Conservation (phyloP, 2,888 invertebrate species). For the Arctia plantaginis region DNA sequence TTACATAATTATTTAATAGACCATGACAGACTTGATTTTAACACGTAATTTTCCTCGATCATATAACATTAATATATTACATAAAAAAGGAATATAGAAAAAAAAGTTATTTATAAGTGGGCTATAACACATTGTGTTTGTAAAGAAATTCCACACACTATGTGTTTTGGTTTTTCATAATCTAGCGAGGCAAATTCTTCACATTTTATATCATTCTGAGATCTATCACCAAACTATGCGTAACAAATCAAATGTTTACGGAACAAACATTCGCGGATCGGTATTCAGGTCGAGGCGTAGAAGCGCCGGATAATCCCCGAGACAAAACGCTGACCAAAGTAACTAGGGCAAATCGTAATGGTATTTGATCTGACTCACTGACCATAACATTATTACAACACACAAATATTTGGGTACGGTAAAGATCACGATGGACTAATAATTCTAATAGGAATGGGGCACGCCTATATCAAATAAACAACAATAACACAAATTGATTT, state of each 20-base stretch:
- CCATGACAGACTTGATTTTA: background rate
- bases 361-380: slow-evolving; percentile 58
- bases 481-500: background rate
- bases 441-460: background rate
- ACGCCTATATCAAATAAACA: background rate
- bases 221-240: slow-evolving; percentile 20
- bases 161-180: background rate
- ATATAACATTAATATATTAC: background rate
- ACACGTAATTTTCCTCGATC: background rate
- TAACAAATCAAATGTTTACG: slow-evolving; percentile 60
- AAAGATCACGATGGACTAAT: slow-evolving; percentile 32
- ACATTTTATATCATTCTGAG: background rate
- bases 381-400: slow-evolving; percentile 58
- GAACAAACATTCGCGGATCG: slow-evolving; percentile 63
- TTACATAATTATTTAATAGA: too few species aligned
- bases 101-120: background rate
- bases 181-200: background rate
- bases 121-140: background rate
- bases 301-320: slow-evolving; percentile 68
- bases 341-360: slow-evolving; percentile 64
- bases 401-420: slow-evolving; percentile 49
- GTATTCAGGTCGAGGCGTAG: slow-evolving; percentile 67
- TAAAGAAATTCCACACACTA: background rate
- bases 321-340: slow-evolving; percentile 61
- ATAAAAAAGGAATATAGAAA: background rate